Base-by-base conservation (phyloP, 2,888 invertebrate species). In the Helicoverpa assulta region DNA sequence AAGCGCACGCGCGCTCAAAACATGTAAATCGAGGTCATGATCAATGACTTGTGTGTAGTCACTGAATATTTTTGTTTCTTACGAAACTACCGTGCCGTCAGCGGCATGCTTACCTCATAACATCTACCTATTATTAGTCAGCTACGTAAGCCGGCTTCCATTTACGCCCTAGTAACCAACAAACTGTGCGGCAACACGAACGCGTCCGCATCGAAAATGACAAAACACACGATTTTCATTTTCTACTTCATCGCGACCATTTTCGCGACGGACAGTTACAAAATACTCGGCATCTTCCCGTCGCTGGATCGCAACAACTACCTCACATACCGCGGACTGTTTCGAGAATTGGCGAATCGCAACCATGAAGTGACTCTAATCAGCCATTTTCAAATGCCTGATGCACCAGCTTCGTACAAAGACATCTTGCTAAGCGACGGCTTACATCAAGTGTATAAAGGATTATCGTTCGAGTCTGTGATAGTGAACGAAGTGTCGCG, bases 281-380 rank as follows among this genome's bases (percentile, higher is more conserved):
- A 90, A 88, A 96, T 96, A 82, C 92, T 96, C 76, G 96, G 96
- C 12, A 90, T 96, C 85, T 96, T 96, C 85, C 96, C 96, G 16
- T 96, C 96, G 7, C 83, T 93, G 73, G 95, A 95, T 66, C 93
- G 94, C 65, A 96, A 94, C 81, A 96, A 96, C 88, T 94, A 96
- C 84, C 84, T 94, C 61, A 95, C 96, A 53, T 96, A 96, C 83
- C 94, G 96, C 69, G 90, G 91, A 33, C 87, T 96, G 58, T 91
- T 96, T 75, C 92, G 93, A 56, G 96, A 95, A 79, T 88, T 96
- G 54, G 96, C 96, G 16, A 92, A 90, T 80, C 90, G 94, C 29
- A 94, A 96, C 67, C 96, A 96, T 83, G 93, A 96, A 73, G 95
- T 96, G 64, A 96, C 96, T 33, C 92, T 96, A 81, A 92, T 96